Percentiles rank a stretch among this genome's conserved stretches.
phyloP scores from a whole-genome alignment of 2,888 invertebrate genomes.

The Eumerus sabulonum region DNA sequence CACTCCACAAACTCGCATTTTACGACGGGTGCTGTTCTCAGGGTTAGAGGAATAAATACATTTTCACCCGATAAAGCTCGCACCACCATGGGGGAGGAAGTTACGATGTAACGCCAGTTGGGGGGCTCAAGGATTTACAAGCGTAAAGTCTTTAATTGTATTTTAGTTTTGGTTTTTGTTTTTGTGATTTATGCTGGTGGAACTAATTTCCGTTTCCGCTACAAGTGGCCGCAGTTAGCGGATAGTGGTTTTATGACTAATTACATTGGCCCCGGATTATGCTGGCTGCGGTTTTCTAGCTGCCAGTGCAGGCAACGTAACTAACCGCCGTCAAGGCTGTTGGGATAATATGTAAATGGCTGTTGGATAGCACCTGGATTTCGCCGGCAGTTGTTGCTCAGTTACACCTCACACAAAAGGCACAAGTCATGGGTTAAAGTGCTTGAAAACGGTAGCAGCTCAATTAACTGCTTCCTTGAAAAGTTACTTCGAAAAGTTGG shows the following conservation, averaged over 20 bases:
- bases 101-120: conserved; percentile 9
- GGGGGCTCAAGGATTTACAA: conserved; percentile 57
- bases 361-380: too few species aligned
- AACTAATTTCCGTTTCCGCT: conserved; percentile 67
- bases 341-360: too few species aligned
- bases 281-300: too few species aligned
- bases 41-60: conserved; percentile 51
- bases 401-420: too few species aligned
- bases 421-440: too few species aligned
- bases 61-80: conserved; percentile 38
- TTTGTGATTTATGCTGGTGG: conserved; percentile 58
- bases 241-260: conserved; percentile 6
- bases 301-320: too few species aligned
- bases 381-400: too few species aligned
- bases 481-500: too few species aligned
- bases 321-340: too few species aligned
- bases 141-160: conserved; percentile 13
- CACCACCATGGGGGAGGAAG: conserved; percentile 53
- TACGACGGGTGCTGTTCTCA: conserved; percentile 27
- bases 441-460: too few species aligned
- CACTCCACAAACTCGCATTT: background rate
- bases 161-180: background rate
- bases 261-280: background rate
- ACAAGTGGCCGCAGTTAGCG: conserved; percentile 15
- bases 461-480: too few species aligned